phyloP scores from a whole-genome alignment of 2,888 invertebrate species.

The Scaptomyza tumidula region DNA sequence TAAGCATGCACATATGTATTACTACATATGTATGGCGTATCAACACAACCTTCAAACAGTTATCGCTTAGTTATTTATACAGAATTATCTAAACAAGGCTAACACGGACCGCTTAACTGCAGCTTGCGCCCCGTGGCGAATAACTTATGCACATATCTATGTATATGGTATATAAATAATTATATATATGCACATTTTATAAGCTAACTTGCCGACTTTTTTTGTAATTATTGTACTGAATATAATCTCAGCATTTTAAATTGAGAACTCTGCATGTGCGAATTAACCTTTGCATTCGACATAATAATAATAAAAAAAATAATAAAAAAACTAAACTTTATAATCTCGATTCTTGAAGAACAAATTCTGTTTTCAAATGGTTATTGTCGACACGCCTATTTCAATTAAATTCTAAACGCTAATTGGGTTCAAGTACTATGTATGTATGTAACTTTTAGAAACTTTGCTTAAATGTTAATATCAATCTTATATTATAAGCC shows the following conservation, averaged over 20 bases:
- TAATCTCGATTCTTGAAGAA: slow-evolving; percentile 7
- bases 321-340: neutral
- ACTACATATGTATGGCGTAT: neutral
- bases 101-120: slow-evolving; percentile 29
- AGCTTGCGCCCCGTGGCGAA: slow-evolving; percentile 5
- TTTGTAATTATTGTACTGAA: slow-evolving; percentile 17
- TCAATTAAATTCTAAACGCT: slow-evolving; percentile 24
- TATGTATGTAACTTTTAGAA: neutral
- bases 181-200: slow-evolving; percentile 6
- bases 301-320: slow-evolving; percentile 3
- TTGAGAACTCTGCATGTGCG: slow-evolving; percentile 12
- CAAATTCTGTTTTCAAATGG: slow-evolving; percentile 4
- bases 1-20: neutral
- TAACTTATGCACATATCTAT: slow-evolving; percentile 19
- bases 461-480: neutral
- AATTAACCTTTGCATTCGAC: slow-evolving; percentile 36
- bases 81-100: slow-evolving; percentile 29
- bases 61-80: slow-evolving; percentile 21
- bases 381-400: slow-evolving; percentile 26
- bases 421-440: slow-evolving; percentile 25
- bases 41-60: slow-evolving; percentile 27
- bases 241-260: neutral
- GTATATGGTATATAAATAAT: neutral
- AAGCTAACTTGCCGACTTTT: slow-evolving; percentile 3
- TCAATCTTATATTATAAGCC: neutral